A percentile compares a stretch with the other conserved stretches of the same genome.
phyloP scores from a whole-genome alignment of 2,113 vertebrate species.

The Naja naja region DNA sequence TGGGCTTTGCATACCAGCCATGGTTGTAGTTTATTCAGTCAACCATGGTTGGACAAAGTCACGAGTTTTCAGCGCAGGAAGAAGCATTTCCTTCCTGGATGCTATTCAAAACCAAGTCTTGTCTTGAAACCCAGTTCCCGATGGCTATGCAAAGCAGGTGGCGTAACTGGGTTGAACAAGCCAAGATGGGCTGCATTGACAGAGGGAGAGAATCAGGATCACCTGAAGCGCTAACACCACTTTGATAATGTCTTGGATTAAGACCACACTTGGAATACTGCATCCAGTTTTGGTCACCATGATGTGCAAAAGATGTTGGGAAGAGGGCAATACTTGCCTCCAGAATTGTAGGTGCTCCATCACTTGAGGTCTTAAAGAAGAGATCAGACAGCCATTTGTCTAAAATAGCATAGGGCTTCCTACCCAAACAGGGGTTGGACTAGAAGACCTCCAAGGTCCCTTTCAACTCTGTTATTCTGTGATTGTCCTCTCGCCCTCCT shows the following conservation, averaged over 20 bases:
- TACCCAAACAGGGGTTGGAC: not conserved
- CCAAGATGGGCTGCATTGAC: not conserved
- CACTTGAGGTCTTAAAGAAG: not conserved
- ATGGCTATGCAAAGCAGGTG: conserved; percentile 22
- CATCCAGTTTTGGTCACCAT: not conserved
- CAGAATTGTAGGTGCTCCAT: not conserved
- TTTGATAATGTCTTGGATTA: not conserved
- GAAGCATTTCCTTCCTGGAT: not conserved
- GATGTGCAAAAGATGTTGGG: not conserved
- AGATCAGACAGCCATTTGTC: not conserved
- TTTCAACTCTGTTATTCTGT: not conserved
- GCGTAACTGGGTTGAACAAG: not conserved
- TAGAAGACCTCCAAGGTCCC: not conserved
- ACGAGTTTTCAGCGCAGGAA: not conserved
- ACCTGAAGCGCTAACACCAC: not conserved
- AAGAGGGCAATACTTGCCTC: not conserved
- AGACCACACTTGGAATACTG: fast-evolving
- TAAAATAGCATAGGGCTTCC: not conserved
- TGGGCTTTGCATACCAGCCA: not conserved
- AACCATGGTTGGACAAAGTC: not conserved
- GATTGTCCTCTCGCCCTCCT: not conserved
- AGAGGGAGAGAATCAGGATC: not conserved
- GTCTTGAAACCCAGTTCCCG: not conserved
- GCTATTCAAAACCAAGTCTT: not conserved
- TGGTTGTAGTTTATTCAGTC: not conserved